Percentiles rank a stretch among this genome's conserved stretches.
phyloP scores from a whole-genome alignment of 2,888 invertebrate genomes.

The Papilio demoleus region DNA sequence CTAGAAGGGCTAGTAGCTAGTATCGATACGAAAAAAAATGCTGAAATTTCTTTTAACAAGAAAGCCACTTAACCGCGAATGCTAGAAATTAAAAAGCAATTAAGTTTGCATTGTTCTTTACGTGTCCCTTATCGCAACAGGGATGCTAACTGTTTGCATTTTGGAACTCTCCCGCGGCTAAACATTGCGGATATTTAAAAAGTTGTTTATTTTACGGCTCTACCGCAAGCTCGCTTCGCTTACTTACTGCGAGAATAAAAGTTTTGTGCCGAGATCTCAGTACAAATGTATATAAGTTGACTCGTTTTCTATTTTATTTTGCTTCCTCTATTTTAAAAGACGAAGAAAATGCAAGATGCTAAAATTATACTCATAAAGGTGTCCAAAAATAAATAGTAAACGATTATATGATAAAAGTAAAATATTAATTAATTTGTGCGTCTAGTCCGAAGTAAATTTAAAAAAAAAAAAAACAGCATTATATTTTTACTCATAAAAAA shows the following conservation, averaged over 20 bases:
- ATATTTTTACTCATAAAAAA: too few species aligned
- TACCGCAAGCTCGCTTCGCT: slow-evolving; percentile 25
- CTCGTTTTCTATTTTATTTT: slow-evolving; percentile 10
- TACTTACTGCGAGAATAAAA: slow-evolving; percentile 28
- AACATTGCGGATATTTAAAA: slow-evolving; percentile 40
- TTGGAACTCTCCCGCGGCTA: slow-evolving; percentile 26
- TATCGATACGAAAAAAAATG: not conserved
- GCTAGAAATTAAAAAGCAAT: slow-evolving; percentile 30
- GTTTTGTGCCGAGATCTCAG: slow-evolving; percentile 16
- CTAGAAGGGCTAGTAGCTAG: not conserved
- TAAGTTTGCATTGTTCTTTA: slow-evolving; percentile 31
- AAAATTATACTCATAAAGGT: too few species aligned
- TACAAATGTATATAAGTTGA: not conserved
- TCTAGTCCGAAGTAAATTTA: too few species aligned
- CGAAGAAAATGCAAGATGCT: not conserved
- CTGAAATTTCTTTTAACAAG: slow-evolving; percentile 1
- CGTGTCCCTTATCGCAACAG: slow-evolving; percentile 18
- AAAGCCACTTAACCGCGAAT: slow-evolving; percentile 6
- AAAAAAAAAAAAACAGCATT: too few species aligned
- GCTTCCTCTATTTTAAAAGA: not conserved
- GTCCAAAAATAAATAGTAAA: not conserved
- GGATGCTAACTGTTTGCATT: slow-evolving; percentile 26
- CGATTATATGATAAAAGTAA: not conserved
- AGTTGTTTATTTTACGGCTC: slow-evolving; percentile 34
- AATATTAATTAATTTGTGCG: not conserved